A percentile compares a stretch with the other conserved stretches of the same genome.
Conservation (phyloP, 2,797 vertebrate species). For the Pitangus sulphuratus region DNA sequence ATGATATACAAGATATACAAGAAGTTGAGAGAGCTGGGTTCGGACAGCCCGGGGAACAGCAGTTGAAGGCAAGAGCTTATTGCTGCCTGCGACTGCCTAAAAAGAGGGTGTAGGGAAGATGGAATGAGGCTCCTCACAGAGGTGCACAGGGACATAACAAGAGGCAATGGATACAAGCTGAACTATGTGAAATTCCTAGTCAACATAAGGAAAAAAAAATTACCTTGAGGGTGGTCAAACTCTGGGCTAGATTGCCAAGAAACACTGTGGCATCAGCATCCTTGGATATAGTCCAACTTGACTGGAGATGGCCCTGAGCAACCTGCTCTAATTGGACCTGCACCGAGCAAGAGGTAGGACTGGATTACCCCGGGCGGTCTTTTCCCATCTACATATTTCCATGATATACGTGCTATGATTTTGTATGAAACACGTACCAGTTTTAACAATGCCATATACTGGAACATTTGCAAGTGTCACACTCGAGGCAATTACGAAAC, state of each 20-base stretch:
- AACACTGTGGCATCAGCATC: neutral
- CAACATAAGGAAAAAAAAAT: neutral
- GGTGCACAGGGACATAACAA: neutral
- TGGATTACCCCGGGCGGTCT: neutral
- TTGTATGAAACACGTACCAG: neutral
- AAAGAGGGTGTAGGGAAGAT: neutral
- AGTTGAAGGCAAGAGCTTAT: neutral
- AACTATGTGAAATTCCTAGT: neutral
- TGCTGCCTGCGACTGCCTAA: neutral
- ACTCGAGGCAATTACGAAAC: neutral
- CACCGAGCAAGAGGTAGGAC: neutral
- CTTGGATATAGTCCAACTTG: neutral
- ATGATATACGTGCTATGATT: neutral
- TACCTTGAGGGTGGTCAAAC: neutral
- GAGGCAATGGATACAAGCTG: neutral
- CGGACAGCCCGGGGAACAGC: neutral
- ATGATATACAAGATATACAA: fast-evolving
- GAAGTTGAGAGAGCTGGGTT: neutral
- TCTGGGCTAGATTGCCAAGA: neutral
- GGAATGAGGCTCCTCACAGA: neutral
- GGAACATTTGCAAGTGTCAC: neutral
- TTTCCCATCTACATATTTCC: neutral
- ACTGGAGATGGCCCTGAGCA: neutral
- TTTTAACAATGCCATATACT: neutral
- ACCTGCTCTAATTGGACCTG: slow-evolving; percentile 6